A percentile compares a stretch with the other conserved stretches of the same genome.
Conservation (phyloP, 2,113 vertebrate species). For the Daboia siamensis region DNA sequence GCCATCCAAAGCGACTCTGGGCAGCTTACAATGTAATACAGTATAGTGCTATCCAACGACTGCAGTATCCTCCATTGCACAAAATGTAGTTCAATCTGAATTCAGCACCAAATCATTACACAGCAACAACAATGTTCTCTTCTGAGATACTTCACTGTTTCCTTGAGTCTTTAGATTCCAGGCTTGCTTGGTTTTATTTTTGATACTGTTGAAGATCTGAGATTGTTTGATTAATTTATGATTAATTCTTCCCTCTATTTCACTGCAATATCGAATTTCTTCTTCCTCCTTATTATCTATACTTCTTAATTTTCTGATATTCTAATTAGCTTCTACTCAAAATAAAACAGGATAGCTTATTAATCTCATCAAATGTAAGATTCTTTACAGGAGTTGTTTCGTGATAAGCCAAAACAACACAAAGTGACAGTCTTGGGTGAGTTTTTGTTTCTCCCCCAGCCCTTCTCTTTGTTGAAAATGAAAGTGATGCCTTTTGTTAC, state of each 20-base stretch:
- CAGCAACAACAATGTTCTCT: not conserved
- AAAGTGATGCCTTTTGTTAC: not conserved
- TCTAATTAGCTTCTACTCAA: not conserved
- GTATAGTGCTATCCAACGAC: not conserved
- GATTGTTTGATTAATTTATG: not conserved
- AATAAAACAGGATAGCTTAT: not conserved
- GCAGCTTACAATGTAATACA: too few species aligned
- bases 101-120: not conserved
- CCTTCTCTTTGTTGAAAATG: not conserved
- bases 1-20: too few species aligned
- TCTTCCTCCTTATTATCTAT: not conserved
- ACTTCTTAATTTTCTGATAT: not conserved
- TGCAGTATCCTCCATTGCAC: too few species aligned
- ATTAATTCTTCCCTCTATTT: not conserved
- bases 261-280: not conserved
- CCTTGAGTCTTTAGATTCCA: not conserved
- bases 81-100: not conserved
- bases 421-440: not conserved
- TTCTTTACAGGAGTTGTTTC: not conserved
- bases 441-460: conserved; percentile 7
- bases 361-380: not conserved
- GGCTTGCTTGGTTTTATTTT: not conserved
- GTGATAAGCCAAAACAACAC: not conserved
- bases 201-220: not conserved
- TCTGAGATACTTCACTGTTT: not conserved